Evolutionary conservation across 23 tunicate genomes (phyloP).

Genomic region (Trididemnum miniatum): DNA sequence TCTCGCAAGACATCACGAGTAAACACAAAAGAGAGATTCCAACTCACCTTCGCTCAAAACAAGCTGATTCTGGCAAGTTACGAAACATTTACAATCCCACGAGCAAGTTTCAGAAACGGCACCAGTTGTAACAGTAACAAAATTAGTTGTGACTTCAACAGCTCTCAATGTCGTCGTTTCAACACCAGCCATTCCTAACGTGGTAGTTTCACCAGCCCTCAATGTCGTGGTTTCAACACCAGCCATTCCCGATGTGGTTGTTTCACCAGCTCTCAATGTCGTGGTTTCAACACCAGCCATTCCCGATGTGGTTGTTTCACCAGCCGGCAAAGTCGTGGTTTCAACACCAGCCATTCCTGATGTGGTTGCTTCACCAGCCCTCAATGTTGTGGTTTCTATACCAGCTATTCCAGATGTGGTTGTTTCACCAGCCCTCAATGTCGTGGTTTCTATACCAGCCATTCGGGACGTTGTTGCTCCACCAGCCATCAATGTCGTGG

Average conservation of each 20-base stretch:
- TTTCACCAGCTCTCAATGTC: slow-evolving; percentile 15
- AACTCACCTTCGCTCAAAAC: slow-evolving; percentile 53
- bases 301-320: slow-evolving; percentile 29
- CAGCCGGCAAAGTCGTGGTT: slow-evolving; percentile 31
- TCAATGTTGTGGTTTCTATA: slow-evolving; percentile 35
- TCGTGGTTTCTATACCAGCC: slow-evolving; percentile 33
- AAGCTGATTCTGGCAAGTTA: slow-evolving; percentile 66
- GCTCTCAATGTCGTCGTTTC: slow-evolving; percentile 20
- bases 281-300: slow-evolving; percentile 44
- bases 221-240: slow-evolving; percentile 16
- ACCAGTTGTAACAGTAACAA: slow-evolving; percentile 14
- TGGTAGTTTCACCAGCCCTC: slow-evolving; percentile 40
- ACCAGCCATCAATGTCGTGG: slow-evolving; percentile 23
- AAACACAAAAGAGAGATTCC: not conserved
- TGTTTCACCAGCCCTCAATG: slow-evolving; percentile 3
- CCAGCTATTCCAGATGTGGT: slow-evolving; percentile 27
- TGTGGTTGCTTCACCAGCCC: slow-evolving; percentile 32
- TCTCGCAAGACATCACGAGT: no score
- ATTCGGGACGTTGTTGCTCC: slow-evolving; percentile 21
- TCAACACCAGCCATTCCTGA: not conserved
- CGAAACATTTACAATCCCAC: slow-evolving; percentile 87
- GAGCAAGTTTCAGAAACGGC: slow-evolving; percentile 42
- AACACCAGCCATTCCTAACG: slow-evolving; percentile 12
- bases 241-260: slow-evolving; percentile 24
- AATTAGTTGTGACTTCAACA: slow-evolving; percentile 9